Percentiles rank a stretch among this genome's conserved stretches.
Evolutionary conservation across 2,797 vertebrate genomes (phyloP).

Genomic region (Acipenser oxyrinchus): DNA sequence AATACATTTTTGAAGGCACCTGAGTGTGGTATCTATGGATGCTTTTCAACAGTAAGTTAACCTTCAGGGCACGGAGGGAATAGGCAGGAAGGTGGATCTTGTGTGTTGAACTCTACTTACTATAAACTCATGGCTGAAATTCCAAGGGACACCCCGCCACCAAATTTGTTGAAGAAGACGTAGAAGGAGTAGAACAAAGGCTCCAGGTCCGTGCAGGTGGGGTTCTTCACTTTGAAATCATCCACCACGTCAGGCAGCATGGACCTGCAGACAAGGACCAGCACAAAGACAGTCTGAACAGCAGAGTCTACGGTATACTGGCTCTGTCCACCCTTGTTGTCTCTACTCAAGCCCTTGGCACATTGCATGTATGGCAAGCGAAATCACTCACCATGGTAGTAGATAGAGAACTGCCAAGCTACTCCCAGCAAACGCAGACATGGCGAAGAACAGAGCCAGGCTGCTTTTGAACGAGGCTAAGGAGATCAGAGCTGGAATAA

Average conservation of each 20-base stretch:
- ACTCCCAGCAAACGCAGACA: constrained; percentile 55
- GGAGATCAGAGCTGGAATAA: constrained; percentile 49
- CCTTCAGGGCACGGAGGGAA: no score
- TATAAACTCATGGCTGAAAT: constrained; percentile 61
- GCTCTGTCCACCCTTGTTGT: neutral
- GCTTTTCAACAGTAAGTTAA: no score
- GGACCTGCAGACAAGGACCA: constrained; percentile 45
- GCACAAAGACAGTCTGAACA: neutral
- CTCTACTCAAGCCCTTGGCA: no score
- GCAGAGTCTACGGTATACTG: neutral
- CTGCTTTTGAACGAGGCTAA: constrained; percentile 47
- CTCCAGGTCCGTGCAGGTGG: constrained; percentile 51
- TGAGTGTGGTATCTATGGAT: no score
- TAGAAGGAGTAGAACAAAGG: constrained; percentile 65
- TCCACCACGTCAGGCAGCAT: constrained; percentile 66
- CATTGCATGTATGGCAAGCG: neutral
- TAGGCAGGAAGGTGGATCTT: no score
- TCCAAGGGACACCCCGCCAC: constrained; percentile 54
- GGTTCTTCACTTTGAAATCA: constrained; percentile 51
- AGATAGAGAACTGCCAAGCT: constrained; percentile 56
- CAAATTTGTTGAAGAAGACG: constrained; percentile 67
- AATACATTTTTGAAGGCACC: no score
- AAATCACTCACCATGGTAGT: constrained; percentile 62
- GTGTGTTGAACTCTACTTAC: constrained; percentile 39
- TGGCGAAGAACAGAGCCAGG: constrained; percentile 48